phyloP scores from a whole-genome alignment of 2,888 invertebrate species.

The Anodontia alba region DNA sequence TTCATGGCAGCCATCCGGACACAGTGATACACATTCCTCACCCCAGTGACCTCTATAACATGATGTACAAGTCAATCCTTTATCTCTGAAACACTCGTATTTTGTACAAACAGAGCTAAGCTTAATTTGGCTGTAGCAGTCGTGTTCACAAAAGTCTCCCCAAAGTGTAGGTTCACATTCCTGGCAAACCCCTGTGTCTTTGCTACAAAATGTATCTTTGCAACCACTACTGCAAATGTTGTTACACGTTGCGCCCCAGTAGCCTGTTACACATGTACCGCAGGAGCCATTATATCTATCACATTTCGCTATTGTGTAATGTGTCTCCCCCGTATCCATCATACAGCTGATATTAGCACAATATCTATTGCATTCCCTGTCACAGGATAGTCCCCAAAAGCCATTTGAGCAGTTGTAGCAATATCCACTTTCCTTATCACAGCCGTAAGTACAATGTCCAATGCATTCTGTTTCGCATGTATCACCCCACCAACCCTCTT shows the following conservation, averaged over 20 bases:
- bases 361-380: background rate
- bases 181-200: constrained; percentile 18
- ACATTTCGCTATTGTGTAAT: background rate
- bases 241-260: background rate
- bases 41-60: constrained; percentile 22
- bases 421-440: background rate
- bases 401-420: background rate
- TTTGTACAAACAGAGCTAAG: background rate
- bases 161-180: constrained; percentile 14
- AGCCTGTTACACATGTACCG: background rate
- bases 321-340: background rate
- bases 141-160: constrained; percentile 14
- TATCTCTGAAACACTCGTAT: background rate
- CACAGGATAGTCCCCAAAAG: background rate
- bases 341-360: background rate
- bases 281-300: background rate
- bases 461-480: background rate
- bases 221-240: background rate
- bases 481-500: background rate
- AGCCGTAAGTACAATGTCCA: background rate
- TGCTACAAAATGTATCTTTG: background rate
- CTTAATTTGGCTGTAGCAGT: background rate
- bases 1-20: background rate
- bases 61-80: background rate
- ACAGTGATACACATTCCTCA: background rate